These are phyloP conservation scores for Anthoscopus minutus DNA, from an alignment of 2,113 vertebrate genomes.

Conservation along the genomic window DNA sequence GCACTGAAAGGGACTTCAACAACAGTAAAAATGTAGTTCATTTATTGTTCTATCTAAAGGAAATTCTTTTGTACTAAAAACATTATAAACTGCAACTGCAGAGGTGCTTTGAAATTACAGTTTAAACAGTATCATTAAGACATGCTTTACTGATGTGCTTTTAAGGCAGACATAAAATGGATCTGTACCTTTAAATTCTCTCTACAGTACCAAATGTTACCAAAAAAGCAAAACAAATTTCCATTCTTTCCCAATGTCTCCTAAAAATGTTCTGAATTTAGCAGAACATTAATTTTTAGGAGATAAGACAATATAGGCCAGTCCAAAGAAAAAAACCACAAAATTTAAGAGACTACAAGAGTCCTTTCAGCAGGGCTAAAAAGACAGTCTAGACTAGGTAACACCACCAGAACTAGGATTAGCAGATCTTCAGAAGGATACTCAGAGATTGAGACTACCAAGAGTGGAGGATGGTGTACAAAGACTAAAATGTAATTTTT, in stretches of 20 bases:
- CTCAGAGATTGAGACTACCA: background rate
- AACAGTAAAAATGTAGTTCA: background rate
- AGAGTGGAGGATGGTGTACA: background rate
- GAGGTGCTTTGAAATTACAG: background rate
- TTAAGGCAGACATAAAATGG: background rate
- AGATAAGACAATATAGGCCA: background rate
- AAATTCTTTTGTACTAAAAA: background rate
- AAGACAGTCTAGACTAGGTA: background rate
- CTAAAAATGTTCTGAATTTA: background rate
- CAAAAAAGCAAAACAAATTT: background rate
- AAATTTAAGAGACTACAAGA: background rate
- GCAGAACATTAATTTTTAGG: background rate
- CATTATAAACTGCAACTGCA: background rate
- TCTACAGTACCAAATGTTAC: background rate
- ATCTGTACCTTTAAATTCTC: background rate
- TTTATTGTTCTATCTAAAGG: background rate
- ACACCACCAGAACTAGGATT: background rate
- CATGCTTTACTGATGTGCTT: background rate
- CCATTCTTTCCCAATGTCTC: background rate
- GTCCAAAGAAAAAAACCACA: background rate
- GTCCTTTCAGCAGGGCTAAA: background rate
- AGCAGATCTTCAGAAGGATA: background rate
- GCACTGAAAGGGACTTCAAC: background rate
- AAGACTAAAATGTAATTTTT: background rate
- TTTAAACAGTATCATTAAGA: background rate